Conservation (phyloP, 2,113 vertebrate species). For the Hypomesus transpacificus region DNA sequence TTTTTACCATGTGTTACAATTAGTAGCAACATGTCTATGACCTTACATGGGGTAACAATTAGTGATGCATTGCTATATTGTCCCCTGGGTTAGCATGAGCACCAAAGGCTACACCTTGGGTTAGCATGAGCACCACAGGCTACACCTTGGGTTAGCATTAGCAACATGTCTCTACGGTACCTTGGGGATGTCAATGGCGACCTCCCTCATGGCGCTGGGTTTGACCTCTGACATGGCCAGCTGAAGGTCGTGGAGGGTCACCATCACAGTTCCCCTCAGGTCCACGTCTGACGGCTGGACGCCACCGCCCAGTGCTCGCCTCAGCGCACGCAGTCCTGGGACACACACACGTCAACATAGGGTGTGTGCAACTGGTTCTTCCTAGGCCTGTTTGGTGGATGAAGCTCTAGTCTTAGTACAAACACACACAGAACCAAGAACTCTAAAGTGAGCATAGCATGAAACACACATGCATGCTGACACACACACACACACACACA, state of each 20-base stretch:
- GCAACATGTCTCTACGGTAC: slow-evolving; percentile 57
- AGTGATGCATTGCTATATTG: neutral
- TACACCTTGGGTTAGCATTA: neutral
- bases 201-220: slow-evolving; percentile 98
- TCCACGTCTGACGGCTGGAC: slow-evolving; percentile 69
- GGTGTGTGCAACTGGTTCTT: no score
- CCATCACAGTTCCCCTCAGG: slow-evolving; percentile 74
- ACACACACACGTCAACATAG: neutral
- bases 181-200: slow-evolving; percentile 92
- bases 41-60: no score
- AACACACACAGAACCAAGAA: neutral
- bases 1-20: no score
- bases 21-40: no score
- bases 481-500: neutral
- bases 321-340: slow-evolving; percentile 81
- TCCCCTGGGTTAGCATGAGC: neutral
- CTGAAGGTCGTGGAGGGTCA: slow-evolving; percentile 84
- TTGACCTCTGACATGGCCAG: slow-evolving; percentile 86
- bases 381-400: no score
- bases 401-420: no score
- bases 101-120: no score
- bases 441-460: no score
- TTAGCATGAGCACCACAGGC: neutral
- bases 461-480: neutral
- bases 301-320: slow-evolving; percentile 69